A percentile compares a stretch with the other conserved stretches of the same genome.
Evolutionary conservation across 2,113 vertebrate genomes (phyloP).

Genomic region (Mola mola): DNA sequence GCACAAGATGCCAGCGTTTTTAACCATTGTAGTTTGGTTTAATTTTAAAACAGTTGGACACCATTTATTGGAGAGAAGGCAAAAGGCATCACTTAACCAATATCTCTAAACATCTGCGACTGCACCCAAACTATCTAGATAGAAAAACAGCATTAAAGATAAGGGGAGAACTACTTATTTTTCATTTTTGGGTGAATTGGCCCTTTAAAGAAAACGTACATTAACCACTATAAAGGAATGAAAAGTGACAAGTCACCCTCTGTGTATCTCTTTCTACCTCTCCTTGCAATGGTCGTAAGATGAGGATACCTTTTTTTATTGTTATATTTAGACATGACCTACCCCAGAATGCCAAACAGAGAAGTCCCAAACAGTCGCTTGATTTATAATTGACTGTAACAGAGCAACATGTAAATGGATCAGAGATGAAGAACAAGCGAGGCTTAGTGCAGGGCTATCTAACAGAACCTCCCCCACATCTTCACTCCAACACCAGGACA

Average conservation of each 20-base stretch:
- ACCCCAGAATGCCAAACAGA: background rate
- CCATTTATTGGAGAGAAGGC: too few species aligned
- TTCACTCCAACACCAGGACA: constrained; percentile 41
- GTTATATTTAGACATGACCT: background rate
- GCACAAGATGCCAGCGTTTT: too few species aligned
- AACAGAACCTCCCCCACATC: constrained; percentile 45
- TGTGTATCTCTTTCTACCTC: background rate
- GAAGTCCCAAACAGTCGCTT: background rate
- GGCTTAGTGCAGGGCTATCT: constrained; percentile 14
- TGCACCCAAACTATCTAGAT: too few species aligned
- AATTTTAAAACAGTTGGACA: too few species aligned
- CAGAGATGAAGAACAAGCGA: constrained; percentile 18
- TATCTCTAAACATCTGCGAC: too few species aligned
- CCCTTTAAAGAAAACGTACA: background rate
- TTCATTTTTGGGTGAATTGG: too few species aligned
- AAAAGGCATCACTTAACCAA: too few species aligned
- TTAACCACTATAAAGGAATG: constrained; percentile 4
- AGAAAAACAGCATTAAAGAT: too few species aligned
- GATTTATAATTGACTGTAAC: background rate
- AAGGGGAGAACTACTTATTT: too few species aligned
- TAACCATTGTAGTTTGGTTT: too few species aligned
- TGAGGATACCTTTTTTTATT: background rate
- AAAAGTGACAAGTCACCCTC: constrained; percentile 53
- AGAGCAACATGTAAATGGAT: constrained; percentile 6
- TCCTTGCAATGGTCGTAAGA: background rate